Evolutionary conservation across 1,140 invertebrate genomes (phyloP), one percentile per base, ranked within the genome.

Genomic region (Paramacrobiotus metropolitanus): DNA sequence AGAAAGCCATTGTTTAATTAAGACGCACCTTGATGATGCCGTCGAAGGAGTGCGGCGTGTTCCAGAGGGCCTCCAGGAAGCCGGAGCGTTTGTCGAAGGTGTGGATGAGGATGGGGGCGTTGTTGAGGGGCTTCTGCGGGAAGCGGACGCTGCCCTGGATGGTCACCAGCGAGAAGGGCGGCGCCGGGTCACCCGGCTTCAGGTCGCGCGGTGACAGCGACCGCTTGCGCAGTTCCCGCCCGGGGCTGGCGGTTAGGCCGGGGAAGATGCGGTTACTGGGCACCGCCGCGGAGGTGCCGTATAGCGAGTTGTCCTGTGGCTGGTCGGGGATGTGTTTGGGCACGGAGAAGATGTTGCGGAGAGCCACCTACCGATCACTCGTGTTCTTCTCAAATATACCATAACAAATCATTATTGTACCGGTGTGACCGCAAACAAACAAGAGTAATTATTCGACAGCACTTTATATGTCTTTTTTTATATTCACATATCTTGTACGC

Each of bases 31-130:
- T n/a, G 2, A 64, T 29, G 21, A 67, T 24, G 1, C 65, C 62
- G 21, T 24, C 29, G 21, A 68, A 44, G 2, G 66, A 64, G 29
- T 63, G 61, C 24, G 66, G 55, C 18, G 64, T 65, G 55, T 63
- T 66, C 67, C 67, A 68, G 34, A 68, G 24, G 15, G 48, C 48
- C 29, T 66, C 66, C 21, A 67, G 29, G 64, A 68, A 68, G 1
- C 62, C 67, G 21, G 67, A 67, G 15, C 62, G 9, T 2, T 60
- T 60, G 44, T 68, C 62, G 61, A 63, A 68, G 9, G 63, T 64
- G 30, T 67, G 66, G 29, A 68, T 63, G 15, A 68, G 29, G 9
- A 68, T 18, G 21, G 67, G 62, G 15, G 21, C 59, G 18, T 9
- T 45, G 30, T 64, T 60, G 1, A 40, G 24, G 44, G 24, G n/a